These are phyloP conservation scores for Arnoldichthys spilopterus DNA, from an alignment of 2,797 vertebrate genomes.

Conservation along the genomic window DNA sequence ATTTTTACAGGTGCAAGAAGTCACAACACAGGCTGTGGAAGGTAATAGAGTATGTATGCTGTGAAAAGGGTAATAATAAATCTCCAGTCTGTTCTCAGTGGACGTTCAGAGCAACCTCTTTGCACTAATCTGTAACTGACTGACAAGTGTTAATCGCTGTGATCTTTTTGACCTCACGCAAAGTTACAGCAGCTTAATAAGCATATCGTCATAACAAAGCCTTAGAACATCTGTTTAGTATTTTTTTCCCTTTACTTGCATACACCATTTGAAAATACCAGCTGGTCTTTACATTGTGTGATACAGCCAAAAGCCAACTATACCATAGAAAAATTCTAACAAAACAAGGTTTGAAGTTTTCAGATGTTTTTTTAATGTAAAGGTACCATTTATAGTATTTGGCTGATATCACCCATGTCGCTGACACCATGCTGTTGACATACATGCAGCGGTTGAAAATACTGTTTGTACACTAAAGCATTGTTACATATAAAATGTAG, in stretches of 20 bases:
- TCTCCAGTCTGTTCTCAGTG: not conserved
- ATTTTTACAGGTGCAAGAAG: not conserved
- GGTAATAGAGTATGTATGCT: slow-evolving; percentile 21
- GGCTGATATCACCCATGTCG: no score
- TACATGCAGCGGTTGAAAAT: no score
- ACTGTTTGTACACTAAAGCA: no score
- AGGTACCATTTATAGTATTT: no score
- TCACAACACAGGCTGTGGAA: not conserved
- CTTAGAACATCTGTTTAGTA: no score
- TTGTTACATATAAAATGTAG: not conserved
- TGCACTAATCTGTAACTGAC: not conserved
- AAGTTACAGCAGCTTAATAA: not conserved
- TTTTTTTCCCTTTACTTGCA: not conserved
- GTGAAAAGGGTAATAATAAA: slow-evolving; percentile 7
- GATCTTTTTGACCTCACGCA: not conserved
- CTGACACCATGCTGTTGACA: no score
- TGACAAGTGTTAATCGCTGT: not conserved
- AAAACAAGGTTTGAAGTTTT: no score
- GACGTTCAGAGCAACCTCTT: slow-evolving; percentile 4
- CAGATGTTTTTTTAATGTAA: no score
- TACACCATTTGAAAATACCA: not conserved
- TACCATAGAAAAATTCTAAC: no score
- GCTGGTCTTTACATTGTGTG: not conserved
- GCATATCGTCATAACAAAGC: not conserved
- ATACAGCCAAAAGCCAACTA: not conserved